Evolutionary conservation across 2,888 invertebrate species (phyloP).

Genomic region (Acrocyrtus sp.): DNA sequence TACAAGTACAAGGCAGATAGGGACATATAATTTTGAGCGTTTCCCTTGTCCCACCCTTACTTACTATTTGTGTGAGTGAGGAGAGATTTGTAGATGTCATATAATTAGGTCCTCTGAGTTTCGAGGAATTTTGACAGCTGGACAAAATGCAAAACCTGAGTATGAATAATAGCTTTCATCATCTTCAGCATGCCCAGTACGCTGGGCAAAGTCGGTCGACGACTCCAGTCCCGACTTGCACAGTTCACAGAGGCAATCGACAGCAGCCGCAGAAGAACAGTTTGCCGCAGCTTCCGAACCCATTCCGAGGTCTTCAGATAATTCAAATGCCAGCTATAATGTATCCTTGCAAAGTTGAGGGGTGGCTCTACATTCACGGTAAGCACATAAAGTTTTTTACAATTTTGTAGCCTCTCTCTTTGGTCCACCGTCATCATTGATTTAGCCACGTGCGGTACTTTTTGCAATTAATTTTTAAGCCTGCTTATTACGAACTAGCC

Average conservation of each 20-base stretch:
- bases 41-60: neutral
- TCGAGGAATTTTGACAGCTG: neutral
- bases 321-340: conserved; percentile 67
- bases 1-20: no score
- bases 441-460: no score
- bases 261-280: conserved; percentile 21
- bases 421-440: neutral
- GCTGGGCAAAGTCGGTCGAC: conserved; percentile 36
- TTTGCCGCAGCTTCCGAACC: conserved; percentile 42
- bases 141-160: conserved; percentile 38
- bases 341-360: conserved; percentile 72
- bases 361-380: conserved; percentile 73
- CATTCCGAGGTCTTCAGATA: conserved; percentile 47
- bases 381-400: conserved; percentile 64
- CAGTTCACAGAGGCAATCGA: conserved; percentile 16
- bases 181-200: conserved; percentile 7
- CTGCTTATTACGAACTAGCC: no score
- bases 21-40: neutral
- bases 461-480: no score
- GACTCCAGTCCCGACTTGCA: conserved; percentile 43
- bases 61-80: neutral
- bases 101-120: no score
- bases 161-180: conserved; percentile 45
- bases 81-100: neutral
- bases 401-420: no score